A percentile compares a stretch with the other conserved stretches of the same genome.
Evolutionary conservation across 2,888 invertebrate species (phyloP).

Genomic region (Habroteleia sp.): DNA sequence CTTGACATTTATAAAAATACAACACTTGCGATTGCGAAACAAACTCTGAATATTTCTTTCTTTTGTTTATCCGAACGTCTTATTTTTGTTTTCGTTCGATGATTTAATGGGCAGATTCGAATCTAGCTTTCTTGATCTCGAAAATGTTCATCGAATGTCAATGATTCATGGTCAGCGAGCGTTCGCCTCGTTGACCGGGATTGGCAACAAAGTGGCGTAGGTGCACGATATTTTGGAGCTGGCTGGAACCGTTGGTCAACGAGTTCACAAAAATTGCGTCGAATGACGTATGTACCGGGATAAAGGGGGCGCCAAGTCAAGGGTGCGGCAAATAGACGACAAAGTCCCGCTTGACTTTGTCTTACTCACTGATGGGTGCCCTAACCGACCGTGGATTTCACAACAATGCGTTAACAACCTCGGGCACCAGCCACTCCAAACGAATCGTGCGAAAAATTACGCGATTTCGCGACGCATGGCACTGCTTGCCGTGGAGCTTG

Average conservation of each 20-base stretch:
- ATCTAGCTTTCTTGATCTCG: not conserved
- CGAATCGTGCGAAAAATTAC: constrained; percentile 1
- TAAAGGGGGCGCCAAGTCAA: constrained; percentile 31
- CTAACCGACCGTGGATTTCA: not conserved
- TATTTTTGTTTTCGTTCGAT: not conserved
- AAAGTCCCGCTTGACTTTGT: not conserved
- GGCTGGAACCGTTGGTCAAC: not conserved
- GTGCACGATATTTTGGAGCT: not conserved
- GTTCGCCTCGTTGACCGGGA: too few species aligned
- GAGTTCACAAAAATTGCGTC: constrained; percentile 2
- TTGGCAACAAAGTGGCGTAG: not conserved
- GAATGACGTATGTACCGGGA: constrained; percentile 29
- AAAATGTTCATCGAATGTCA: not conserved
- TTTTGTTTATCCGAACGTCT: not conserved
- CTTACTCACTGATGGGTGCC: constrained; percentile 9
- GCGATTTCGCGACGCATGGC: constrained; percentile 57
- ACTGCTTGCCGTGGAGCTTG: constrained; percentile 36
- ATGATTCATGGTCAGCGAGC: not conserved
- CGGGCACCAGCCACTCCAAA: not conserved
- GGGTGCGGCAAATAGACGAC: constrained; percentile 43
- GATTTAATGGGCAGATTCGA: not conserved
- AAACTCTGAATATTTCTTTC: not conserved
- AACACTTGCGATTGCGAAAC: not conserved
- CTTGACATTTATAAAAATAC: not conserved
- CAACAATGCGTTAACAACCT: not conserved